Conservation (phyloP, 2,888 invertebrate genomes). For the Empis stercorea region DNA sequence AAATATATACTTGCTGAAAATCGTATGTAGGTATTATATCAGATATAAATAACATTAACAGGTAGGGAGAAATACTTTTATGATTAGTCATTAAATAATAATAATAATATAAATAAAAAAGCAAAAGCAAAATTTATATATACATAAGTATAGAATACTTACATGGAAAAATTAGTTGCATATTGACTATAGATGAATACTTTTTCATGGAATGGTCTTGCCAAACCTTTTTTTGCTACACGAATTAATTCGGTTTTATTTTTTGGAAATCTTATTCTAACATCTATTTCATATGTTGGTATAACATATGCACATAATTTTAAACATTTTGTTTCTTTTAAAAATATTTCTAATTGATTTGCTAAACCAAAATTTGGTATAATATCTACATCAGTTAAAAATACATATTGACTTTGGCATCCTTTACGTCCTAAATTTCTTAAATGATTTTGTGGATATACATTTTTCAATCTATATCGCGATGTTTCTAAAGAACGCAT, state of each 20-base stretch:
- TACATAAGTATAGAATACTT: constrained; percentile 22
- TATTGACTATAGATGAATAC: constrained; percentile 87
- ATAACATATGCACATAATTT: constrained; percentile 74
- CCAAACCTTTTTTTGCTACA: constrained; percentile 63
- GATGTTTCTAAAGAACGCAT: constrained; percentile 48
- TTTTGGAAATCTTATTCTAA: constrained; percentile 62
- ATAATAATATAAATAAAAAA: too few species aligned
- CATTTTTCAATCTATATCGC: constrained; percentile 59
- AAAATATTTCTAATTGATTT: constrained; percentile 54
- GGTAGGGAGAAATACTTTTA: too few species aligned
- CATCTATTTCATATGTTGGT: constrained; percentile 79
- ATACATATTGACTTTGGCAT: constrained; percentile 67
- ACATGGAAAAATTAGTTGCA: constrained; percentile 82
- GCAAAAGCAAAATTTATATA: too few species aligned
- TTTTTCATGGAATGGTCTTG: constrained; percentile 80
- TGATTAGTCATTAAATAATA: too few species aligned
- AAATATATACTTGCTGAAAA: too few species aligned
- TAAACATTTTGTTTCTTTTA: constrained; percentile 45
- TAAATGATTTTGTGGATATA: constrained; percentile 82
- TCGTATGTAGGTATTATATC: too few species aligned
- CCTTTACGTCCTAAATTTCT: constrained; percentile 76
- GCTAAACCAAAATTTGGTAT: constrained; percentile 66
- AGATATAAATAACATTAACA: too few species aligned
- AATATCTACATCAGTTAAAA: constrained; percentile 79
- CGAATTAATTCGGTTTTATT: constrained; percentile 67